Evolutionary conservation across 2,113 vertebrate genomes (phyloP).

Genomic region (Myotis yumanensis): DNA sequence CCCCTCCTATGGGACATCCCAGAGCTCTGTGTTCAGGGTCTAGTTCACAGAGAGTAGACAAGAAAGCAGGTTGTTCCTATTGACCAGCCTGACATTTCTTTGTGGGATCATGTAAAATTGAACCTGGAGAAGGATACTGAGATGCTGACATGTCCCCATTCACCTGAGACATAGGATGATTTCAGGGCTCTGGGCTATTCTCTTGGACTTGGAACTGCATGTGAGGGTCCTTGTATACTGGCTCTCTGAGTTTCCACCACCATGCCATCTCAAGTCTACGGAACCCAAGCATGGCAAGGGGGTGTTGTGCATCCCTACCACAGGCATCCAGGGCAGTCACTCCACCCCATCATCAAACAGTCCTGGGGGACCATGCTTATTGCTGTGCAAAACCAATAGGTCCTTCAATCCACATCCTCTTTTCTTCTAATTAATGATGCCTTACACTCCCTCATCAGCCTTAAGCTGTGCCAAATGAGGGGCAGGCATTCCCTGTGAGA

Average conservation of each 20-base stretch:
- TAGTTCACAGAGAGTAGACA: no score
- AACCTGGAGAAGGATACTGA: not conserved
- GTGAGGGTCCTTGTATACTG: not conserved
- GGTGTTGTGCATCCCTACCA: fast-evolving
- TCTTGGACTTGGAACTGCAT: not conserved
- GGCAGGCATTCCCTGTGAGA: not conserved
- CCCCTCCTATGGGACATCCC: not conserved
- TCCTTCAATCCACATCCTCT: not conserved
- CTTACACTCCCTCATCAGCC: not conserved
- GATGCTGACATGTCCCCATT: not conserved
- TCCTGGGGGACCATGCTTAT: not conserved
- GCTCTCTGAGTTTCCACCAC: not conserved
- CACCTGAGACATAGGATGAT: not conserved
- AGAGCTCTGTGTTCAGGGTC: not conserved
- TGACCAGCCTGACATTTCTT: not conserved
- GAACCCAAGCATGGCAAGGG: not conserved
- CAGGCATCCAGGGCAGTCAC: no score
- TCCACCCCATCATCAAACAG: not conserved
- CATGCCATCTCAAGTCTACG: not conserved
- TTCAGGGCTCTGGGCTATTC: not conserved
- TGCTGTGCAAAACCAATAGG: not conserved
- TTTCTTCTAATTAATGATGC: not conserved
- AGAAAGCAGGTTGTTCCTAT: not conserved
- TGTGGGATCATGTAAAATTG: not conserved
- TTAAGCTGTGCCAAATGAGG: not conserved